Conservation (phyloP, 2,888 invertebrate species). For the Leucozona laternaria region DNA sequence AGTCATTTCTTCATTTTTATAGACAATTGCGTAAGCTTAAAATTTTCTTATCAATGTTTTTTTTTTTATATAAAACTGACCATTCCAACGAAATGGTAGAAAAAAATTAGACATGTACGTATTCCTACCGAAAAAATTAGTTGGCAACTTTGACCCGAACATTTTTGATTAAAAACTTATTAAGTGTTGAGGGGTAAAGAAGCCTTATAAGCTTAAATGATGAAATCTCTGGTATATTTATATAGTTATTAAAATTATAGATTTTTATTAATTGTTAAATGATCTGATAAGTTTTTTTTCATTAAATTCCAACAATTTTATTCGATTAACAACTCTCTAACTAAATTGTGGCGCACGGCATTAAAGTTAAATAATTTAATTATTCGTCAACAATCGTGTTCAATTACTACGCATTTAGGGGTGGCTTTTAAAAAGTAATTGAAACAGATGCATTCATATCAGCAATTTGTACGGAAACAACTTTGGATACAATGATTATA, state of each 20-base stretch:
- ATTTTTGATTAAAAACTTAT: neutral
- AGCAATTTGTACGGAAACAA: slow-evolving; percentile 3
- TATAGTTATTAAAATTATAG: no score
- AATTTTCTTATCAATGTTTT: neutral
- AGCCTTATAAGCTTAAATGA: neutral
- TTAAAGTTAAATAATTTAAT: slow-evolving; percentile 3
- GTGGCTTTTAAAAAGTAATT: neutral
- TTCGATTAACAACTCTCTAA: neutral
- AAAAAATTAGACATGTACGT: neutral
- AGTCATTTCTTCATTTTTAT: neutral
- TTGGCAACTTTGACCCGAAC: neutral
- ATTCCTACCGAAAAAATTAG: neutral
- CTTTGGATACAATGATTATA: slow-evolving; percentile 1
- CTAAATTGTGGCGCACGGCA: slow-evolving; percentile 8
- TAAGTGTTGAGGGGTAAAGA: neutral
- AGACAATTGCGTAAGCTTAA: neutral
- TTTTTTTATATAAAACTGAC: neutral
- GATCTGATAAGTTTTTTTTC: neutral
- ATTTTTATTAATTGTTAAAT: no score
- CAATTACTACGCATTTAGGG: slow-evolving; percentile 12
- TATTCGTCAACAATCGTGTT: neutral
- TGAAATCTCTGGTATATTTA: neutral
- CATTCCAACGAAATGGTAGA: no score
- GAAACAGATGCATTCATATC: slow-evolving; percentile 33
- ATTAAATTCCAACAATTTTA: neutral